phyloP scores from a whole-genome alignment of 2,113 vertebrate genomes.

The Bufo gargarizans region DNA sequence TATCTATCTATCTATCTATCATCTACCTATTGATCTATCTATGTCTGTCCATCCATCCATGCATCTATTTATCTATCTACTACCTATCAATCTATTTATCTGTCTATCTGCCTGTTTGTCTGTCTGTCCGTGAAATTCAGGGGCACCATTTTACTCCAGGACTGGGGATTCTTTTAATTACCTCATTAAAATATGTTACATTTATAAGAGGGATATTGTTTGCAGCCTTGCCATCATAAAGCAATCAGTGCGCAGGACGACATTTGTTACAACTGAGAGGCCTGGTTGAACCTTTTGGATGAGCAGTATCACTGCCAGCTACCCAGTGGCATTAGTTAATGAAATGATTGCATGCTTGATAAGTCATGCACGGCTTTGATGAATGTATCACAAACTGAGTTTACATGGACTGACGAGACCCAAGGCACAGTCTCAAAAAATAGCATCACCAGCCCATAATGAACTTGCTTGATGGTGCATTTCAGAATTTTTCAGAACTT shows the following conservation, averaged over 20 bases:
- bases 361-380: conserved; percentile 55
- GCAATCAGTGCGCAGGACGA: conserved; percentile 48
- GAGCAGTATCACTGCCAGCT: conserved; percentile 52
- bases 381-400: conserved; percentile 52
- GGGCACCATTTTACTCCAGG: neutral
- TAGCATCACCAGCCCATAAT: conserved; percentile 30
- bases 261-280: conserved; percentile 43
- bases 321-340: conserved; percentile 58
- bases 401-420: conserved; percentile 53
- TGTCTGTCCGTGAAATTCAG: neutral
- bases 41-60: neutral
- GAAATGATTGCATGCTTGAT: conserved; percentile 53
- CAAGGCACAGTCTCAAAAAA: conserved; percentile 38
- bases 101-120: conserved; percentile 6
- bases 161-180: conserved; percentile 14
- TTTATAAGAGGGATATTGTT: neutral
- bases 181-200: conserved; percentile 1
- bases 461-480: conserved; percentile 16
- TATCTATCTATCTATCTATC: neutral
- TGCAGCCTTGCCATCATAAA: conserved; percentile 33
- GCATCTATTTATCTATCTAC: neutral
- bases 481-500: neutral
- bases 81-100: conserved; percentile 3
- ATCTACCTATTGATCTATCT: neutral
- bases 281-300: conserved; percentile 52